These are phyloP conservation scores for Toxostoma redivivum DNA, from an alignment of 2,113 vertebrate genomes.

Conservation along the genomic window DNA sequence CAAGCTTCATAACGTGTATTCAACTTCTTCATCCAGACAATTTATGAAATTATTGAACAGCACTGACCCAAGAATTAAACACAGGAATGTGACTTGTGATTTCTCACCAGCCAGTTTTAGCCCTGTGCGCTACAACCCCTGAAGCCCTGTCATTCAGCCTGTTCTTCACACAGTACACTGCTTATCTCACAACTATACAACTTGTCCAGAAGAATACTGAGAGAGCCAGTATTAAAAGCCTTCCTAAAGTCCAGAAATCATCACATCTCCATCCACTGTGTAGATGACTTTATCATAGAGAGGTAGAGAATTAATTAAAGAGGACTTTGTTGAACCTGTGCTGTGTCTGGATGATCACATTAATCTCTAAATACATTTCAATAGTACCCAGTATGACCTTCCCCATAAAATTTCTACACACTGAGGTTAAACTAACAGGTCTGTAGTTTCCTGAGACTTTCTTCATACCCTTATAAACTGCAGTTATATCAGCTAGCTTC, in stretches of 20 bases:
- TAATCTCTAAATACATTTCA: not conserved
- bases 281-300: not conserved
- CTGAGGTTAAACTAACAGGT: not conserved
- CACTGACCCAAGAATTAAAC: not conserved
- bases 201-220: not conserved
- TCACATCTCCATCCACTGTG: not conserved
- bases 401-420: not conserved
- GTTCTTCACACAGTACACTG: not conserved
- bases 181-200: not conserved
- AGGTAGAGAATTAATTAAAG: not conserved
- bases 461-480: not conserved
- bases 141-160: not conserved
- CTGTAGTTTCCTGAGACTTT: not conserved
- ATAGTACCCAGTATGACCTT: not conserved
- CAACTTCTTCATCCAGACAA: not conserved
- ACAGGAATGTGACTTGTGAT: not conserved
- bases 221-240: not conserved
- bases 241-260: not conserved
- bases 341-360: no score
- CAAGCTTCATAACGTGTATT: not conserved
- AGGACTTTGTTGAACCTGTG: not conserved
- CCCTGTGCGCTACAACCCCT: not conserved
- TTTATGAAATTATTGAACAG: not conserved
- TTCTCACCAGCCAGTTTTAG: not conserved
- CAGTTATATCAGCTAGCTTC: not conserved